phyloP scores from a whole-genome alignment of 1,140 invertebrate genomes.

The Thalassaphorura encarpata region DNA sequence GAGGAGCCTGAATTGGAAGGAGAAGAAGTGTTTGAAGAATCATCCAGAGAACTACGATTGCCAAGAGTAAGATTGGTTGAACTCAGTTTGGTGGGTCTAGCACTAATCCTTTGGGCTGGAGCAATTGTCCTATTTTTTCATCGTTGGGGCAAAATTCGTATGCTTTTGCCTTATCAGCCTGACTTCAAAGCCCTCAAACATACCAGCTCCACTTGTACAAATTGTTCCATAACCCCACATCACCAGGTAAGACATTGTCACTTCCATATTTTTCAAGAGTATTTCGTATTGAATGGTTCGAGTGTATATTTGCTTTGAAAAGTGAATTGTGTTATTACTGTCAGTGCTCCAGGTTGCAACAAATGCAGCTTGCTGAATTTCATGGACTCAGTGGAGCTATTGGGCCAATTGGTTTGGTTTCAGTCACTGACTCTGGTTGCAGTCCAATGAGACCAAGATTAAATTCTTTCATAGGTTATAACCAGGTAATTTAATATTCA shows the following conservation, averaged over 20 bases:
- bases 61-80: constrained; percentile 70
- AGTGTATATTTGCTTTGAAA: constrained; percentile 1
- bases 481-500: constrained; percentile 11
- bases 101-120: constrained; percentile 73
- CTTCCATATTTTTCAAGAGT: not conserved
- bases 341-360: constrained; percentile 22
- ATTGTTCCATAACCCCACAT: constrained; percentile 30
- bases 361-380: constrained; percentile 22
- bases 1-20: constrained; percentile 8
- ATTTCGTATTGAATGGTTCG: not conserved
- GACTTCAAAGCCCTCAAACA: constrained; percentile 15
- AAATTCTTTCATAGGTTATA: constrained; percentile 26
- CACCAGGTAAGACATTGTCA: constrained; percentile 25
- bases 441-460: constrained; percentile 26
- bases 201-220: constrained; percentile 24
- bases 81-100: constrained; percentile 73
- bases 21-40: not conserved
- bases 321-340: not conserved
- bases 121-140: constrained; percentile 80
- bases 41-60: constrained; percentile 24
- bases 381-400: constrained; percentile 4
- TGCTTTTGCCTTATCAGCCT: constrained; percentile 82
- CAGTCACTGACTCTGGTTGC: constrained; percentile 27
- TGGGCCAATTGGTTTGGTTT: constrained; percentile 10
- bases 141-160: constrained; percentile 51